A percentile compares a stretch with the other conserved stretches of the same genome.
phyloP scores from a whole-genome alignment of 2,113 vertebrate species.

The Mesocricetus auratus region DNA sequence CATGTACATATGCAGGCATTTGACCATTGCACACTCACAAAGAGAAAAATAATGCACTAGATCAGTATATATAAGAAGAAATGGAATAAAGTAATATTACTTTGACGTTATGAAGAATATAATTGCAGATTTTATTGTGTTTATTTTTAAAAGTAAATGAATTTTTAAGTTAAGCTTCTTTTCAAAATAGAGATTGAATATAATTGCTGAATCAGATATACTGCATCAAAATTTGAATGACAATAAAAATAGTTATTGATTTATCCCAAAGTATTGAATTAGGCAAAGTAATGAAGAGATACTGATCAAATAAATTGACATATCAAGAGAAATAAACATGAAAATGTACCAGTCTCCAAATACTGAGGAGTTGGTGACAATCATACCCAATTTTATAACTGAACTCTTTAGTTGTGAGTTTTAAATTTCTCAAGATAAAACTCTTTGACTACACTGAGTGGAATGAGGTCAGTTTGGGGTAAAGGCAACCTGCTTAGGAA shows the following conservation, averaged over 20 bases:
- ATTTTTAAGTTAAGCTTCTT: neutral
- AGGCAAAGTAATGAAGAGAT: neutral
- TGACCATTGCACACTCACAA: neutral
- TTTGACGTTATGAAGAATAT: neutral
- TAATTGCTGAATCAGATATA: neutral
- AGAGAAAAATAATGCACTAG: neutral
- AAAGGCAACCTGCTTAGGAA: neutral
- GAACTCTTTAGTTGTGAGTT: neutral
- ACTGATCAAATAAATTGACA: neutral
- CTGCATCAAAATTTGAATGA: neutral
- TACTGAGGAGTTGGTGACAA: neutral
- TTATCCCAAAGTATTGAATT: neutral
- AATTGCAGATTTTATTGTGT: neutral
- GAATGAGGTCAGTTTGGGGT: neutral
- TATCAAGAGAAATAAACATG: neutral
- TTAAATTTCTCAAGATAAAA: neutral
- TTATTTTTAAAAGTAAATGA: neutral
- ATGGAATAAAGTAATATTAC: neutral
- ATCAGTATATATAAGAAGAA: neutral
- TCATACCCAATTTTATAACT: neutral
- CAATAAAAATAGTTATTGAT: neutral
- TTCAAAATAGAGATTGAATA: slow-evolving; percentile 7
- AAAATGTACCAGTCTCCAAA: neutral
- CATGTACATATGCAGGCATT: neutral
- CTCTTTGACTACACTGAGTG: neutral